These are phyloP conservation scores for Agonopterix alstromeriana DNA, from an alignment of 2,888 invertebrate genomes.

Conservation along the genomic window DNA sequence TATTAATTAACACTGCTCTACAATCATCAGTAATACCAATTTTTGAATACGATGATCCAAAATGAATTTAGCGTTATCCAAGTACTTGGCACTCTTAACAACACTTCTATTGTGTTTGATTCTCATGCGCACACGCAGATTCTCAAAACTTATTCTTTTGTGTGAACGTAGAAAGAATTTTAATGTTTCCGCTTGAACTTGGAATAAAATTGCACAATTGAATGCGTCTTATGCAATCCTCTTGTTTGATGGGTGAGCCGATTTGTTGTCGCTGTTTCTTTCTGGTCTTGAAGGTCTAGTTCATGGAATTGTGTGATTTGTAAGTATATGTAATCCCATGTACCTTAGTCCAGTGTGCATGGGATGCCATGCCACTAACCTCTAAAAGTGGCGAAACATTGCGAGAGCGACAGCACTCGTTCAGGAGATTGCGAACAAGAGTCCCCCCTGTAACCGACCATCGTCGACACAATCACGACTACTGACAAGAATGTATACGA, in stretches of 20 bases:
- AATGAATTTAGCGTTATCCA: no score
- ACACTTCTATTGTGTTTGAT: slow-evolving; percentile 51
- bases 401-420: no score
- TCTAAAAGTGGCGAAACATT: no score
- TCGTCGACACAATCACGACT: no score
- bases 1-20: no score
- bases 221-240: slow-evolving; percentile 49
- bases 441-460: no score
- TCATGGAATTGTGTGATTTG: neutral
- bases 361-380: neutral
- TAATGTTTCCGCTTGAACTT: slow-evolving; percentile 72
- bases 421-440: no score
- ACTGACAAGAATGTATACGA: no score
- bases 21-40: no score
- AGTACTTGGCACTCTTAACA: slow-evolving; percentile 21
- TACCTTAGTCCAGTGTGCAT: neutral
- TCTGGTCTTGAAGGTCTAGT: neutral
- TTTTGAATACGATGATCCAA: no score
- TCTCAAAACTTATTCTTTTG: slow-evolving; percentile 74
- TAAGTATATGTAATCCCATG: neutral
- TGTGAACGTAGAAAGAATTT: slow-evolving; percentile 67
- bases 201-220: slow-evolving; percentile 56
- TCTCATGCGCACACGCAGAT: slow-evolving; percentile 60
- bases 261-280: neutral
- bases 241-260: slow-evolving; percentile 25